These are phyloP conservation scores for Drosophila melanogaster DNA, from an alignment of 1,140 invertebrate genomes.

Conservation along the genomic window DNA sequence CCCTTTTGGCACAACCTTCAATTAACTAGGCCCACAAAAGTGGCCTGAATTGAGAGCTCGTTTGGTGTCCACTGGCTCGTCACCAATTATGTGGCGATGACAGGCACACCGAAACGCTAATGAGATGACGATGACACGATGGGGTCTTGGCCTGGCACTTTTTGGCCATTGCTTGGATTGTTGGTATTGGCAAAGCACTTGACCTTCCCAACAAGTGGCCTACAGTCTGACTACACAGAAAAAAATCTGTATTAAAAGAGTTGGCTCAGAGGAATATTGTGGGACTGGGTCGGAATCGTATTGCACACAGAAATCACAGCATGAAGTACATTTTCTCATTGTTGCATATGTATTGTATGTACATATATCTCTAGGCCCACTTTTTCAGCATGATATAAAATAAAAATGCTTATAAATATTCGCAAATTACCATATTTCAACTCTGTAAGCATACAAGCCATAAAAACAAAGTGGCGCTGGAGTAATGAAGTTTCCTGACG, in stretches of 20 bases:
- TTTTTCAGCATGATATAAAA: not conserved
- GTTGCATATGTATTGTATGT: no score
- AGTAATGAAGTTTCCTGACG: slow-evolving; percentile 30
- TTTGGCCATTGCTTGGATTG: slow-evolving; percentile 23
- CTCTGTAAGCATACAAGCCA: slow-evolving; percentile 5
- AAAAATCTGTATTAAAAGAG: not conserved
- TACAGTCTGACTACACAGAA: slow-evolving; percentile 7
- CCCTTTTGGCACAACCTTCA: slow-evolving; percentile 25
- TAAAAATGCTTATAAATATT: slow-evolving; percentile 13
- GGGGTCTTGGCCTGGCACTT: slow-evolving; percentile 13
- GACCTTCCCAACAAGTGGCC: slow-evolving; percentile 20
- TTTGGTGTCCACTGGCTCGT: slow-evolving; percentile 52
- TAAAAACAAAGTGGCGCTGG: slow-evolving; percentile 12
- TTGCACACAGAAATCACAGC: no score
- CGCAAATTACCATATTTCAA: not conserved
- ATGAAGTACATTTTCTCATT: no score
- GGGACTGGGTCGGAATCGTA: not conserved
- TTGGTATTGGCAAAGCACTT: slow-evolving; percentile 52
- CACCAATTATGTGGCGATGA: slow-evolving; percentile 61
- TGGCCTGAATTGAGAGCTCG: slow-evolving; percentile 23
- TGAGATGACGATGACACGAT: slow-evolving; percentile 44
- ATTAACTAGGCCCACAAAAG: slow-evolving; percentile 32
- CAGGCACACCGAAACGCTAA: slow-evolving; percentile 29
- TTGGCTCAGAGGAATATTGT: not conserved
- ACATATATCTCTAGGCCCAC: no score